Percentiles rank a stretch among this genome's conserved stretches.
These are phyloP conservation scores for Crioceris asparagi DNA, from an alignment of 2,888 invertebrate genomes.

Conservation along the genomic window DNA sequence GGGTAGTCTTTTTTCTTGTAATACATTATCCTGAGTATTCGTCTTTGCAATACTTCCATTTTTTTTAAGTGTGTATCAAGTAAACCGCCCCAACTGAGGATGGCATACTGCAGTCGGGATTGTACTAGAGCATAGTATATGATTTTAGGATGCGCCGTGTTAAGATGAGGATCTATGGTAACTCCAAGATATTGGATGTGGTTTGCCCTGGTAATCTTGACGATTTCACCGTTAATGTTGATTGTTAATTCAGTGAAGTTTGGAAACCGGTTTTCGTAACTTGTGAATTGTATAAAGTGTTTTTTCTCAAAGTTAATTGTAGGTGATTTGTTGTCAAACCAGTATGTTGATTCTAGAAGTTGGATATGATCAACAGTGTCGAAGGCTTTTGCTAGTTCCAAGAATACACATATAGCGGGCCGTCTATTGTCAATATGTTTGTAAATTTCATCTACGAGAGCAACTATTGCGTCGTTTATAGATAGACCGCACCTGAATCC, in stretches of 20 bases:
- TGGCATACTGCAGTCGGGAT: conserved; percentile 5
- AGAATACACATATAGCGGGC: conserved; percentile 1
- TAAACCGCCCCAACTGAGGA: conserved; percentile 4
- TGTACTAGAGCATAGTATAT: conserved; percentile 3
- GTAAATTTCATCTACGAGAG: not conserved
- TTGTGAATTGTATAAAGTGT: not conserved
- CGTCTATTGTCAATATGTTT: not conserved
- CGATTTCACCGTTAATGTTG: not conserved
- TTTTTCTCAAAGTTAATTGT: conserved; percentile 4
- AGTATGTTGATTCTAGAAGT: conserved; percentile 2
- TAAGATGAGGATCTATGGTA: conserved; percentile 3
- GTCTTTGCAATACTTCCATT: conserved; percentile 1
- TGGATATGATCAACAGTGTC: conserved; percentile 3
- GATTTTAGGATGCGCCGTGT: not conserved
- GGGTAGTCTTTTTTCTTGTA: no score
- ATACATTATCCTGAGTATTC: not conserved
- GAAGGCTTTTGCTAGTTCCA: conserved; percentile 6
- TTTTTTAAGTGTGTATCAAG: conserved; percentile 1
- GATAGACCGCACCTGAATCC: conserved; percentile 2
- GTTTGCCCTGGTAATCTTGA: not conserved
- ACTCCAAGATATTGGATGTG: conserved; percentile 4
- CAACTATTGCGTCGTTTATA: not conserved
- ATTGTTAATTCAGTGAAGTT: not conserved
- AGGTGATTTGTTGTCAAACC: conserved; percentile 1
- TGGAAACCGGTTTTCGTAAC: not conserved